phyloP scores from a whole-genome alignment of 2,797 vertebrate species.

The Anguilla megastoma region DNA sequence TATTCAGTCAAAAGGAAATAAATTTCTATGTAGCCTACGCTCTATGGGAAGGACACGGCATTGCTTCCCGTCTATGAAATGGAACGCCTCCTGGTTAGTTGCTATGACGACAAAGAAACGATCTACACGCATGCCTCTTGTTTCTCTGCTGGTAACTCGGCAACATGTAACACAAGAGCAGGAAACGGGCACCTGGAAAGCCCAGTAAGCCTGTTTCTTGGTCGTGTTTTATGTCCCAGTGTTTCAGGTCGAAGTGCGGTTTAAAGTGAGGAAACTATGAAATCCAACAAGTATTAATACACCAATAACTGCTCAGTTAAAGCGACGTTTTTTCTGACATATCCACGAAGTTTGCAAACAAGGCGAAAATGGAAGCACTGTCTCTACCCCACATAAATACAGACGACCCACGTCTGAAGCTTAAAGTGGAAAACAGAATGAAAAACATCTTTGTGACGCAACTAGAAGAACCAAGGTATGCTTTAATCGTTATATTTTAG shows the following conservation, averaged over 20 bases:
- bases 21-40: not conserved
- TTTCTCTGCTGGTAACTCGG: constrained; percentile 55
- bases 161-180: constrained; percentile 62
- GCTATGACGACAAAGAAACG: constrained; percentile 61
- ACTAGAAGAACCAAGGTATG: constrained; percentile 66
- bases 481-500: constrained; percentile 11
- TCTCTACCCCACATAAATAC: constrained; percentile 46
- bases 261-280: not conserved
- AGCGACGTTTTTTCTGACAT: not conserved
- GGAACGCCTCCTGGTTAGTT: constrained; percentile 52
- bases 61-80: constrained; percentile 38
- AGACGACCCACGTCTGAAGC: constrained; percentile 56
- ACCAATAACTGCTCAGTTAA: not conserved
- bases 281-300: not conserved
- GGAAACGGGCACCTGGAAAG: constrained; percentile 53
- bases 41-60: constrained; percentile 15
- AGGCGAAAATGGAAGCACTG: constrained; percentile 52
- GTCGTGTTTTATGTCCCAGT: constrained; percentile 2
- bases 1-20: too few relatives aligned
- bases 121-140: constrained; percentile 49
- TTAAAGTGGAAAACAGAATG: constrained; percentile 63
- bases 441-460: constrained; percentile 77
- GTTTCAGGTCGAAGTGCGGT: not conserved
- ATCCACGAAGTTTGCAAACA: not conserved
- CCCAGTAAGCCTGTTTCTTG: constrained; percentile 35